These are phyloP conservation scores for Yasuhikotakia modesta DNA, from an alignment of 2,797 vertebrate genomes.

Conservation along the genomic window DNA sequence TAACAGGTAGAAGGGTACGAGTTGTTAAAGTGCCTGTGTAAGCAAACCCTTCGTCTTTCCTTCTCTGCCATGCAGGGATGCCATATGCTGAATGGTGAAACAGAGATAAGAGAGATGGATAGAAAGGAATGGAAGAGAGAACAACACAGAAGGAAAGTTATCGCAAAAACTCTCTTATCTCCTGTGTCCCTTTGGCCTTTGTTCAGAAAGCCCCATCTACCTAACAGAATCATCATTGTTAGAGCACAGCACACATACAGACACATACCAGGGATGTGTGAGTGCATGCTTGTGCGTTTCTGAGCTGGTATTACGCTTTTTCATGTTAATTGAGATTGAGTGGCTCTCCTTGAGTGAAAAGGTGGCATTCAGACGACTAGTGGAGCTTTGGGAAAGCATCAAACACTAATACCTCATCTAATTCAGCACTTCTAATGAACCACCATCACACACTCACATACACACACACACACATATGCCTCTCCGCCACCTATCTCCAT, in stretches of 20 bases:
- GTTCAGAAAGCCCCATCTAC: slow-evolving; percentile 45
- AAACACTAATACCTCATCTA: slow-evolving; percentile 43
- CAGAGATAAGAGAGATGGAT: slow-evolving; percentile 54
- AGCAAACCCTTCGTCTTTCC: slow-evolving; percentile 50
- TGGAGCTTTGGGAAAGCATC: slow-evolving; percentile 46
- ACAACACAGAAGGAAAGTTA: slow-evolving; percentile 49
- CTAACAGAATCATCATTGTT: slow-evolving; percentile 58
- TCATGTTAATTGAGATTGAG: slow-evolving; percentile 49
- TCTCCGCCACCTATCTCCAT: slow-evolving; percentile 43
- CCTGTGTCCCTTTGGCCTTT: slow-evolving; percentile 54
- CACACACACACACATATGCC: not conserved
- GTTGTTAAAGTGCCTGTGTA: slow-evolving; percentile 41
- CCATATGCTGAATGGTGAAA: slow-evolving; percentile 53
- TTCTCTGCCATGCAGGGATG: slow-evolving; percentile 32
- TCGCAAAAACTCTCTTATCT: slow-evolving; percentile 55
- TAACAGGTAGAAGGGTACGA: slow-evolving; percentile 32
- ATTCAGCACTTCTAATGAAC: slow-evolving; percentile 31
- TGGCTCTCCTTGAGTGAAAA: slow-evolving; percentile 42
- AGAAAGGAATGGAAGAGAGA: slow-evolving; percentile 41
- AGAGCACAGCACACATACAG: slow-evolving; percentile 38
- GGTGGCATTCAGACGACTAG: slow-evolving; percentile 39
- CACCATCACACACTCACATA: slow-evolving; percentile 27
- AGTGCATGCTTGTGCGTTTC: not conserved
- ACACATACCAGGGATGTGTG: slow-evolving; percentile 10
- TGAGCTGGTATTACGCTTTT: slow-evolving; percentile 9